Evolutionary conservation across 2,113 vertebrate genomes (phyloP).

Genomic region (Eurypyga helias): DNA sequence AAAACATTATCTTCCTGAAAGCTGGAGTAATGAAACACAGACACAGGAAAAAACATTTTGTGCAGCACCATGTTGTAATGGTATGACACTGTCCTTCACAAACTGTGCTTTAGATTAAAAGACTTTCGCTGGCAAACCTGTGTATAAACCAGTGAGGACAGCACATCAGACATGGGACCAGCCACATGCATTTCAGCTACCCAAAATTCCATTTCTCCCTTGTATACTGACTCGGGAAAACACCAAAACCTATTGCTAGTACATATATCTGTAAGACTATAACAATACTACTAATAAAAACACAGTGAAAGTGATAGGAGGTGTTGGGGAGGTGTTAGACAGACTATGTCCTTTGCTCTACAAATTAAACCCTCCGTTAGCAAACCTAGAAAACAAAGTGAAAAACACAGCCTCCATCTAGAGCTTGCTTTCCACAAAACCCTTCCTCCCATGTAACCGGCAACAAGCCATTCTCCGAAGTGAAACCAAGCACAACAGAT

Average conservation of each 20-base stretch:
- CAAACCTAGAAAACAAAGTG: neutral
- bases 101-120: neutral
- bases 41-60: neutral
- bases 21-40: neutral
- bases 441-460: neutral
- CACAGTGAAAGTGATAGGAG: neutral
- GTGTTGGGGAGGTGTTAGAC: accelerated
- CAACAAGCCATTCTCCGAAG: neutral
- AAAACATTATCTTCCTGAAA: neutral
- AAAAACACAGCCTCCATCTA: neutral
- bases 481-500: neutral
- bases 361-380: neutral
- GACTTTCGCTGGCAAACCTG: neutral
- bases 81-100: neutral
- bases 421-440: neutral
- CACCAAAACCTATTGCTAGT: neutral
- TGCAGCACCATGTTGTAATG: neutral
- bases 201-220: neutral
- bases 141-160: neutral
- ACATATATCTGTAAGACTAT: neutral
- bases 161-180: neutral
- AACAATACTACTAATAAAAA: neutral
- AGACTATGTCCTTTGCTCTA: neutral
- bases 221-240: neutral
- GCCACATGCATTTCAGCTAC: neutral